Percentiles rank a stretch among this genome's conserved stretches.
Conservation (phyloP, 2,888 invertebrate genomes). For the Neria commutata region DNA sequence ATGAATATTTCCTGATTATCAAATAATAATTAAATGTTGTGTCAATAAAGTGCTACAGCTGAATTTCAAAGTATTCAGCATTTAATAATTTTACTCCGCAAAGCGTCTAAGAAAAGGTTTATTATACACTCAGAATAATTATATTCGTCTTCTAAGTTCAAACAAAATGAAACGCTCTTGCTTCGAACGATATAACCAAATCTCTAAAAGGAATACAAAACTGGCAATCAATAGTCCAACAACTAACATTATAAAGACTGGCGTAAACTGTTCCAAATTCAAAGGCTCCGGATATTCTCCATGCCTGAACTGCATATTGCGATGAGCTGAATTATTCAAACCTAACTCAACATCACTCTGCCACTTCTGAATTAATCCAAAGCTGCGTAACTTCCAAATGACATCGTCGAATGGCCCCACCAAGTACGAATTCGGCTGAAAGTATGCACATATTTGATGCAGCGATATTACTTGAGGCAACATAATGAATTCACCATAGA, state of each 20-base stretch:
- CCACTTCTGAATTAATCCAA: constrained; percentile 24
- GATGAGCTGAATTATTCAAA: neutral
- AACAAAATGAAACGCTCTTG: no score
- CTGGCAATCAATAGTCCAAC: constrained; percentile 1
- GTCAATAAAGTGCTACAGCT: no score
- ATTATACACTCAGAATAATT: no score
- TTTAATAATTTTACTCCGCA: no score
- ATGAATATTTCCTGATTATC: no score
- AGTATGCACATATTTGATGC: constrained; percentile 28
- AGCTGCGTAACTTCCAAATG: constrained; percentile 3
- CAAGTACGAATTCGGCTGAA: constrained; percentile 22
- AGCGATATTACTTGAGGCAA: constrained; percentile 10
- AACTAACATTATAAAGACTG: constrained; percentile 22
- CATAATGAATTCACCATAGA: constrained; percentile 13
- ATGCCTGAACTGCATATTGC: neutral
- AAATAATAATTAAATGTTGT: no score
- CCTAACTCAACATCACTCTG: constrained; percentile 2
- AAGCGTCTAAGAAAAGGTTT: no score
- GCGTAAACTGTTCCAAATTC: constrained; percentile 6
- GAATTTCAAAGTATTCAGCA: no score
- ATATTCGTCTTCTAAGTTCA: no score
- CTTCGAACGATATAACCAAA: no score
- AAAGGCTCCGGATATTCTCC: neutral
- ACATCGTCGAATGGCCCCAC: constrained; percentile 19
- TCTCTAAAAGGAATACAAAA: constrained; percentile 4